phyloP scores from a whole-genome alignment of 2,113 vertebrate genomes.

The Toxotes chatareus region DNA sequence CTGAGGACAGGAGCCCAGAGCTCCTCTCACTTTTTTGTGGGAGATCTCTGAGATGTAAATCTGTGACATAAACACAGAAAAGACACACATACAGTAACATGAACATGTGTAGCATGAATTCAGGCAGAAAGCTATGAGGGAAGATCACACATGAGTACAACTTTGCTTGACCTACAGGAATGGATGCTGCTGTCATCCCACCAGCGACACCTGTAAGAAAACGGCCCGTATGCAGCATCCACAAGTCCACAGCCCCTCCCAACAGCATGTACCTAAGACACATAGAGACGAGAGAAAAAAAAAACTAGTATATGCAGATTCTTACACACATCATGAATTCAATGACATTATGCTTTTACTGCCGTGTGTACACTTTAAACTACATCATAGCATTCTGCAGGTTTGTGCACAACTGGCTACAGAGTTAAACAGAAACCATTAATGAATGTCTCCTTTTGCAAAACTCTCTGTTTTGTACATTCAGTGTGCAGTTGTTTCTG shows the following conservation, averaged over 20 bases:
- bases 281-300: not conserved
- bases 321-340: not conserved
- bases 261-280: conserved; percentile 86
- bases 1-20: conserved; percentile 93
- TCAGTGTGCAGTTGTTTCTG: not conserved
- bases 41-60: conserved; percentile 97
- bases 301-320: not conserved
- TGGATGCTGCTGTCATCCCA: conserved; percentile 90
- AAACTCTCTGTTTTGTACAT: not conserved
- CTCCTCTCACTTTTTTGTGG: conserved; percentile 88
- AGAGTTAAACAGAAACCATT: not conserved
- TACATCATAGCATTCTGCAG: not conserved
- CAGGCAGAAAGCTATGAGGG: not conserved
- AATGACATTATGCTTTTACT: not conserved
- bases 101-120: not conserved
- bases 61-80: conserved; percentile 76
- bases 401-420: not conserved
- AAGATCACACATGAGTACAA: not conserved
- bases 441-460: not conserved
- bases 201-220: conserved; percentile 90
- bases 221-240: conserved; percentile 92
- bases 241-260: conserved; percentile 84
- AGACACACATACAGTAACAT: conserved; percentile 1
- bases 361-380: not conserved
- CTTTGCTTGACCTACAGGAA: conserved; percentile 87